Base-by-base conservation (phyloP, 2,888 invertebrate species). In the Lycia hirtaria region DNA sequence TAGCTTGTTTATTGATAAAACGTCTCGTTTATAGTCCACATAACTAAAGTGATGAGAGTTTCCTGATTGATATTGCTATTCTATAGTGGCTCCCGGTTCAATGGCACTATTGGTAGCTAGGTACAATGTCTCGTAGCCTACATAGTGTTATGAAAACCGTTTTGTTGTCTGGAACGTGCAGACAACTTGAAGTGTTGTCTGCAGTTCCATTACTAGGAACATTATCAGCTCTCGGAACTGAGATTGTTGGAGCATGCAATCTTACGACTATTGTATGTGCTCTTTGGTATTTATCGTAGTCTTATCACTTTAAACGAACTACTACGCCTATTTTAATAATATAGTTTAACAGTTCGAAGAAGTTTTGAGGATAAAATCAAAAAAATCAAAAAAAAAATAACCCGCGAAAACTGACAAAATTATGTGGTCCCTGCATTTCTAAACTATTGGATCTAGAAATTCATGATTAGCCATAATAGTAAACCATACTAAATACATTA, bases 21-120 rank as follows among this genome's bases (percentile, higher is more conserved):
- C 67, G 60, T 68, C 69, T 62, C 65, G 76, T 76, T 85, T 83
- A 85, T 80, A 66, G 69, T 65, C 68, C 69, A 70, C 76, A 76
- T 85, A 83, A 86, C 76, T 85, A 83, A 86, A 87, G 69, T 71
- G 60, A 77, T 73, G 73, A 67, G 68, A 71, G 64, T 77, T 81
- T 81, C 80, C 80, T 80, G 80, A 85, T 83, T 76, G 78, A 78
- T 81, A 81, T 74, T 78, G 76, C 78, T 24, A 35, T 17, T 71
- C 75, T 69, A 60, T 79, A 76, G 77, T 10, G 33, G 33, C 71
- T 75, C 76, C 68, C 61, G 66, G 62, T 79, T 81, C 80, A 83
- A 81, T 76, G 73, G 63, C 69, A 66, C 68, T 63, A 62, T 60
- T 55, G 41, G 63, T 62, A 33, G 49, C 10, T 20, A 38, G 62